Base-by-base conservation (phyloP, 1,140 invertebrate species). In the Gryllus bimaculatus region DNA sequence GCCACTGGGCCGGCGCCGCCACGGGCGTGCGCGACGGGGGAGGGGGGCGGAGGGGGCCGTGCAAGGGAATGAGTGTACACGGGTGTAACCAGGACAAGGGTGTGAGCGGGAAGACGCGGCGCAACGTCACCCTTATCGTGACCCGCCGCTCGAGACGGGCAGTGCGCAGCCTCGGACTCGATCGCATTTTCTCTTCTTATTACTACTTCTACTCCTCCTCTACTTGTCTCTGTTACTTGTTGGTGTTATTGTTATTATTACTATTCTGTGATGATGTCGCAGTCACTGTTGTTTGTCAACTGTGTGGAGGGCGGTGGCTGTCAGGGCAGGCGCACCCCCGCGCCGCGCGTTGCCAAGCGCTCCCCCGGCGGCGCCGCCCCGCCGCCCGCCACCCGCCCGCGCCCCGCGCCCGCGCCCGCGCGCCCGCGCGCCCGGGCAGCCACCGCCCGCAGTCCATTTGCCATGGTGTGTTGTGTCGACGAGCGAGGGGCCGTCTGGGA, bases 71-170 rank as follows among this genome's bases (percentile, higher is more conserved):
- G 79, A 79, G 75, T 79, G 79, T 79, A 79, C 79, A 79, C 79
- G 79, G 76, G 79, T 79, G 76, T 78, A 47, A 79, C 79, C 79
- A 79, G 79, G 79, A 54, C 73, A 77, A 74, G 78, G 78, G 78
- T 66, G 49, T 79, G 48, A 78, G 78, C 76, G 48, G 76, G 75
- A n/a, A 21, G 75, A 48, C 18, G 76, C 76, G 76, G 48, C 47
- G 47, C 54, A 66, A 66, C 54, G 54, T 66, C 54, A 66, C 54
- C 54, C 54, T 66, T 66, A 66, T 13, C 54, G 54, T 66, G 54
- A 66, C 54, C n/a, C 18, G 54, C 54, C 54, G 54, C 54, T 66
- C 54, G 54, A 66, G 54, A 66, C 54, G 54, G 54, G 54, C 54
- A 66, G 54, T 66, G 54, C 54, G 54, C 54, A 66, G 54, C 54